Percentiles rank a stretch among this genome's conserved stretches.
These are phyloP conservation scores for Leguminivora glycinivorella DNA, from an alignment of 1,140 invertebrate species.

Conservation along the genomic window DNA sequence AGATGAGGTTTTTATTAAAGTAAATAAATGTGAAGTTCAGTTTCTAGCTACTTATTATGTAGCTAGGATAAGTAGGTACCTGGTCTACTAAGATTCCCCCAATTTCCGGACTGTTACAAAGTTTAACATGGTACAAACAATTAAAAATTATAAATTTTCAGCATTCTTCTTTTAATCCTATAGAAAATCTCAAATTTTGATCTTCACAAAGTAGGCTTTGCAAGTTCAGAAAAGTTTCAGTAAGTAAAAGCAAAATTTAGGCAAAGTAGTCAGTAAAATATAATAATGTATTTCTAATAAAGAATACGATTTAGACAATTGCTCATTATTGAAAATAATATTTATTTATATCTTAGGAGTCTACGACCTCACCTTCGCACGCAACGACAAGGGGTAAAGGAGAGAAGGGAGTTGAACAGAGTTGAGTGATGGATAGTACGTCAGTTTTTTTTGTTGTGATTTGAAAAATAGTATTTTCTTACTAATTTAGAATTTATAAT, in stretches of 20 bases:
- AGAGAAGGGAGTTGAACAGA: slow-evolving; percentile 11
- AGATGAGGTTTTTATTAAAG: too few relatives aligned
- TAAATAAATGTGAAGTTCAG: neutral
- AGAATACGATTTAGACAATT: neutral
- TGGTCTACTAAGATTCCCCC: neutral
- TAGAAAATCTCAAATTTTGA: neutral
- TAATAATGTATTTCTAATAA: neutral
- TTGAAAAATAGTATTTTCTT: neutral
- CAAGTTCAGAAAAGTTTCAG: slow-evolving; percentile 3
- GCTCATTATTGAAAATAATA: slow-evolving; percentile 16
- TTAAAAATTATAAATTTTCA: neutral
- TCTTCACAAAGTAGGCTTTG: neutral
- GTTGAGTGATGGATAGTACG: neutral
- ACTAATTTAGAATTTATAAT: slow-evolving; percentile 3
- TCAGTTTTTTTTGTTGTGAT: neutral
- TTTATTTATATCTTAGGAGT: slow-evolving; percentile 22
- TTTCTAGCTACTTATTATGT: neutral
- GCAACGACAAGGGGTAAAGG: slow-evolving; percentile 41
- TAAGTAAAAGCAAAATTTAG: neutral
- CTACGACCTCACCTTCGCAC: slow-evolving; percentile 39
- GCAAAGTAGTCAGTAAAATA: neutral
- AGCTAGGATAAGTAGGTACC: neutral
- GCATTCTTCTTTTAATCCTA: neutral
- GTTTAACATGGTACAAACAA: neutral
- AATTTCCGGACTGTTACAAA: neutral